Base-by-base conservation (phyloP, 2,797 vertebrate genomes). In the Sciurus carolinensis region DNA sequence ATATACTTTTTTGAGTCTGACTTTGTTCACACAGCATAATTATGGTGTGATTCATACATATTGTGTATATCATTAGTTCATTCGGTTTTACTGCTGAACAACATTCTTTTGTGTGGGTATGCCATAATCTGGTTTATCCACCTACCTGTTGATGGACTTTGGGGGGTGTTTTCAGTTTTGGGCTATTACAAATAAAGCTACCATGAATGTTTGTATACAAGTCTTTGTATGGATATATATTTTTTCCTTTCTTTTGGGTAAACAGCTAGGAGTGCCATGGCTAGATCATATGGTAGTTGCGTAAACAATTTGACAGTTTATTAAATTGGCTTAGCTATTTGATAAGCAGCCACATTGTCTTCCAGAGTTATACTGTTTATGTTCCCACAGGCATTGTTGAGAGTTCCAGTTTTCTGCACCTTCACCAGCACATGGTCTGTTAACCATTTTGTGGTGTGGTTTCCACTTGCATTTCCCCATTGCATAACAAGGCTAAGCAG, bases 241-340 rank as follows among this genome's bases (percentile, higher is more conserved):
- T 14, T 36, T 93, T 87, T 95, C 30, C 82, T 87, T 96, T 93
- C 87, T 90, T 9, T 94, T 47, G 47, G 75, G 5, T 90, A 64
- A 75, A 82, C 20, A 83, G 26, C 22, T 82, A 62, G 71, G 36
- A 71, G 9, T 93, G 7, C 44, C 73, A 14, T 79, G 39, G 12
- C 22, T 83, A 8, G n/a, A 3, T 87, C 50, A 57, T 64, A 47
- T 62, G 44, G 11, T 69, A 85, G 80, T n/a, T 97, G 36, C 79
- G 33, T 64, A 62, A 42, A 54, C 24, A 47, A 13, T 64, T 13
- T 50, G 24, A 30, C 30, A n/a, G 47, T 72, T 89, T 71, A 82
- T 54, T 75, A 36, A 82, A 44, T 47, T 26, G 39, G 28, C 39
- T 28, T 82, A 91, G 14, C 62, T 87, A 8, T 87, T 88, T 90